phyloP scores from a whole-genome alignment of 2,888 invertebrate genomes.

The Scaptomyza tumidula region DNA sequence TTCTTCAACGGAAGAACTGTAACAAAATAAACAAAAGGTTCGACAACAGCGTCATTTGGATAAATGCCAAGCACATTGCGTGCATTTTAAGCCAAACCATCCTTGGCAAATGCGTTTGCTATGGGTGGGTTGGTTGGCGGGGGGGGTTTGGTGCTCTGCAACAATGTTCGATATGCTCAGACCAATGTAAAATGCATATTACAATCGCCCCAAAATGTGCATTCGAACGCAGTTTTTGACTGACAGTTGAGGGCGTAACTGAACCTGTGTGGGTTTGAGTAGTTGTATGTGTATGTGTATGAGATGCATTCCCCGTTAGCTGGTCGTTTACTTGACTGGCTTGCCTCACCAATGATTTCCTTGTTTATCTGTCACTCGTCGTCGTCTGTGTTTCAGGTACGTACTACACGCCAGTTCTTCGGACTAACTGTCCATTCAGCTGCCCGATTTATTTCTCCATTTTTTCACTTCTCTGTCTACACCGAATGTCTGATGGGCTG shows the following conservation, averaged over 20 bases:
- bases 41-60: conserved; percentile 23
- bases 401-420: conserved; percentile 10
- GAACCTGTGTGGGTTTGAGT: neutral
- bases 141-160: neutral
- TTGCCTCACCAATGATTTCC: conserved; percentile 59
- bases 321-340: conserved; percentile 57
- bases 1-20: too few relatives aligned
- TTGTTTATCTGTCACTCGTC: conserved; percentile 59
- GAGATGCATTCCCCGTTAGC: conserved; percentile 27
- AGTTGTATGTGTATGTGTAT: neutral
- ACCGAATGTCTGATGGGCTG: conserved; percentile 7
- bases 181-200: conserved; percentile 50
- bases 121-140: too few relatives aligned
- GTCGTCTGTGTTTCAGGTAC: conserved; percentile 35
- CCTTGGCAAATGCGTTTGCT: conserved; percentile 30
- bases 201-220: conserved; percentile 63
- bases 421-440: conserved; percentile 36
- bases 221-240: conserved; percentile 67
- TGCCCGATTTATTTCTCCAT: neutral
- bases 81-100: conserved; percentile 23
- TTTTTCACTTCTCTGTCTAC: conserved; percentile 6
- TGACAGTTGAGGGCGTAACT: conserved; percentile 45
- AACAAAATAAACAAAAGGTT: too few relatives aligned
- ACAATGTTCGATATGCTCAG: conserved; percentile 40
- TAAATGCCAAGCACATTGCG: conserved; percentile 27